Base-by-base conservation (phyloP, 2,113 vertebrate genomes). In the Albula goreensis region DNA sequence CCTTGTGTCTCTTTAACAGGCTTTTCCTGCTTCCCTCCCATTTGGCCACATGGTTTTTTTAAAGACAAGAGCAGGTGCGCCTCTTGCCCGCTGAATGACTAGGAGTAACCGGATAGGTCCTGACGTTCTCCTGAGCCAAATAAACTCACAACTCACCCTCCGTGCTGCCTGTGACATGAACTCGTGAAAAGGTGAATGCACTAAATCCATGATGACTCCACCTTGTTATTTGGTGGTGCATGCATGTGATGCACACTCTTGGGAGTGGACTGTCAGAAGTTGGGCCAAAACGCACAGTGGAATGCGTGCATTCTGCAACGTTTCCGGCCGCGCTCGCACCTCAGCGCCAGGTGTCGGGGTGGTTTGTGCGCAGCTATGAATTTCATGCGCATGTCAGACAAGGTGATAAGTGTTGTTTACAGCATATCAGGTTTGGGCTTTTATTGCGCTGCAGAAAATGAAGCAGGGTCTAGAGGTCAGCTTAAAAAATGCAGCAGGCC, bases 101-200 rank as follows among this genome's bases (percentile, higher is more conserved):
- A 86, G 87, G 1, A 19, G 89, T 89, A 91, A 93, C 49, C 87
- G 12, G 90, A 91, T 87, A 89, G 80, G 82, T 82, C 86, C 89
- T 83, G 81, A 77, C 19, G 83, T 85, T 83, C 70, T 84, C 82
- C 89, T 89, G 80, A 84, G 87, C 87, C 88, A 92, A 88, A 91
- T 92, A 89, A 81, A 86, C 90, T 88, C 9, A 31, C 41, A n/a
- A 66, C 22, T 66, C 60, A 66, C 60, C 41, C 50, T 41, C 31
- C 11, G 57, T 49, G 31, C 81, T 53, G 81, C 81, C 51, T 77
- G 15, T 50, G 53, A 41, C 82, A n/a, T 8, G 51, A 66, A 22
- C 60, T 66, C 17, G 53, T 50, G 48, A 86, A 78, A 83, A 77
- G 41, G 25, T 52, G 81, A 86, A 86, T 57, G 25, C 1, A 3